Conservation (phyloP, 2,113 vertebrate genomes). For the Otocyon megalotis region DNA sequence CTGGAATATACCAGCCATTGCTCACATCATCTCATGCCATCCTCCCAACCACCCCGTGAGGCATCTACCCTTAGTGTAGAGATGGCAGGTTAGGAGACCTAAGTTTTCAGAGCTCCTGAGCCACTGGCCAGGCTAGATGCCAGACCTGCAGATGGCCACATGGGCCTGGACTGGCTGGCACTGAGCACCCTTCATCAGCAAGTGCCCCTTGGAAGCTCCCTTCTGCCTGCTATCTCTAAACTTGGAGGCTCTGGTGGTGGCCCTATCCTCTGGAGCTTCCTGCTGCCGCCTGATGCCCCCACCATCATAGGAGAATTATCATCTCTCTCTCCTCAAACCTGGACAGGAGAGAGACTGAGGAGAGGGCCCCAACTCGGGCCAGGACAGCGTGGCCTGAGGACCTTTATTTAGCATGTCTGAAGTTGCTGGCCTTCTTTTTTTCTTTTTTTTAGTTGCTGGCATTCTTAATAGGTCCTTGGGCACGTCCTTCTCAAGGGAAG, state of each 20-base stretch:
- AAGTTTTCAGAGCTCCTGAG: background rate
- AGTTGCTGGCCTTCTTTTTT: background rate
- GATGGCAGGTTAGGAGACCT: background rate
- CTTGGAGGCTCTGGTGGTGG: background rate
- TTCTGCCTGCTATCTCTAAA: background rate
- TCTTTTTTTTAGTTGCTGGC: background rate
- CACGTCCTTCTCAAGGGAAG: background rate
- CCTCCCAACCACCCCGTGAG: background rate
- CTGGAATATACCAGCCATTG: no score
- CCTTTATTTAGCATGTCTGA: background rate
- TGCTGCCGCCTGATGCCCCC: background rate
- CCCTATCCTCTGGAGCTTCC: background rate
- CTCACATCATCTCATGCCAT: rapidly evolving
- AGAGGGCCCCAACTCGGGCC: background rate
- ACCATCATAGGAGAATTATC: background rate
- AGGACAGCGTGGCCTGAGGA: background rate
- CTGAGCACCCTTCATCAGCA: background rate
- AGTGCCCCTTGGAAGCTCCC: background rate
- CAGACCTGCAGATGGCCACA: background rate
- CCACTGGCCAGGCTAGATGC: background rate
- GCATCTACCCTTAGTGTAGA: background rate
- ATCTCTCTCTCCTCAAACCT: background rate
- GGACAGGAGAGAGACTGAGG: background rate
- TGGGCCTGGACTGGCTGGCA: background rate
- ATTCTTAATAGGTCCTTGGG: background rate